phyloP scores from a whole-genome alignment of 1,140 invertebrate species.

The Mylabris phalerata region DNA sequence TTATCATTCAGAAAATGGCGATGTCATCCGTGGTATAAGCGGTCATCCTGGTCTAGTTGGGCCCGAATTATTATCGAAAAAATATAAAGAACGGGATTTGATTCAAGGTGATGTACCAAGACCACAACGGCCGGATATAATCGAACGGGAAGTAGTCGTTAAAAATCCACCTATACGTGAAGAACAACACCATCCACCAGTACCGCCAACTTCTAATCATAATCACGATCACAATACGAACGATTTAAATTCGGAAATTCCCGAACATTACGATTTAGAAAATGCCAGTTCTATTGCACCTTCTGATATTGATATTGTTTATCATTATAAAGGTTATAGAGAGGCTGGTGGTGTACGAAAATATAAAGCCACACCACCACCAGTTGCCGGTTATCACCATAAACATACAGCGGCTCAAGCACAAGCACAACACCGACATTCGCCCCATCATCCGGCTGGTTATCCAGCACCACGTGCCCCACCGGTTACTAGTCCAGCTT shows the following conservation, averaged over 20 bases:
- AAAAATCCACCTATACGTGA: slow-evolving; percentile 69
- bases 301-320: slow-evolving; percentile 93
- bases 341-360: slow-evolving; percentile 73
- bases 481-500: slow-evolving; percentile 53
- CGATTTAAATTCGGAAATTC: slow-evolving; percentile 72
- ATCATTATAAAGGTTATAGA: slow-evolving; percentile 91
- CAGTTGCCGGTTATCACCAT: slow-evolving; percentile 66
- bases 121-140: slow-evolving; percentile 84
- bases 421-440: slow-evolving; percentile 63
- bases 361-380: slow-evolving; percentile 75
- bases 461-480: slow-evolving; percentile 60
- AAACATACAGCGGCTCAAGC: slow-evolving; percentile 58
- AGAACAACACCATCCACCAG: slow-evolving; percentile 63
- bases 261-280: slow-evolving; percentile 94
- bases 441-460: slow-evolving; percentile 57
- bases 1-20: slow-evolving; percentile 59
- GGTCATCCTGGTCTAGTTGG: slow-evolving; percentile 59
- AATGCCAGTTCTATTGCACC: slow-evolving; percentile 96
- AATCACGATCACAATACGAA: slow-evolving; percentile 59
- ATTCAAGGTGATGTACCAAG: slow-evolving; percentile 57
- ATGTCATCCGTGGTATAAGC: slow-evolving; percentile 59
- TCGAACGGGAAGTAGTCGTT: slow-evolving; percentile 78
- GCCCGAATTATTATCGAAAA: slow-evolving; percentile 75
- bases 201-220: slow-evolving; percentile 60
- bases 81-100: slow-evolving; percentile 80